phyloP scores from a whole-genome alignment of 30 jellyfish, hydroid and myxozoan genomes.

The Turritopsis dohrnii region DNA sequence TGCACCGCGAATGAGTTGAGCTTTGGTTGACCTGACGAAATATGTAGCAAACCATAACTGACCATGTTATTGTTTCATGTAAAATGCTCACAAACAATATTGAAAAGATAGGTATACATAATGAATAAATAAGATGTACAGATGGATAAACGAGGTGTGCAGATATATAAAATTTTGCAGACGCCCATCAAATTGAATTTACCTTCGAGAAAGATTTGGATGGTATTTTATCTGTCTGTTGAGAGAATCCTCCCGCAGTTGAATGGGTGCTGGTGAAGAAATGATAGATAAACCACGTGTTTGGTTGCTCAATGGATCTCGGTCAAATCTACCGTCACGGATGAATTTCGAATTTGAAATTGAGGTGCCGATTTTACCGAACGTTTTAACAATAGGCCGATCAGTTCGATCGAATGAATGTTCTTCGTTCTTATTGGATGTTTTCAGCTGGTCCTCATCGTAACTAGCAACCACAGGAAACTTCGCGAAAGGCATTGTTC shows the following conservation, averaged over 20 bases:
- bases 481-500: conserved; percentile 1
- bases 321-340: background rate
- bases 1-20: conserved; percentile 78
- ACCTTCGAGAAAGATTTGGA: background rate
- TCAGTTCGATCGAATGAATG: background rate
- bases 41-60: background rate
- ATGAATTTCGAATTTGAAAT: background rate
- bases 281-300: conserved; percentile 54
- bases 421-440: background rate
- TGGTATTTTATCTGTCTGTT: background rate
- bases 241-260: conserved; percentile 41
- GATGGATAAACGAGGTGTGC: background rate
- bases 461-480: background rate
- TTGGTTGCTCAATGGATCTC: conserved; percentile 26
- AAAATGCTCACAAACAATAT: no score
- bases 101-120: background rate
- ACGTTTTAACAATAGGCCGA: background rate
- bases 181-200: background rate
- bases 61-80: background rate
- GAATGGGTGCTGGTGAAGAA: conserved; percentile 78
- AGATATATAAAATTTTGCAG: background rate
- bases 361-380: background rate
- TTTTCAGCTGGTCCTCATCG: background rate
- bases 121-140: background rate
- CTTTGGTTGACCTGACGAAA: conserved; percentile 54